These are phyloP conservation scores for Drosophila sp. DNA, from an alignment of 1,140 invertebrate genomes.

Conservation along the genomic window DNA sequence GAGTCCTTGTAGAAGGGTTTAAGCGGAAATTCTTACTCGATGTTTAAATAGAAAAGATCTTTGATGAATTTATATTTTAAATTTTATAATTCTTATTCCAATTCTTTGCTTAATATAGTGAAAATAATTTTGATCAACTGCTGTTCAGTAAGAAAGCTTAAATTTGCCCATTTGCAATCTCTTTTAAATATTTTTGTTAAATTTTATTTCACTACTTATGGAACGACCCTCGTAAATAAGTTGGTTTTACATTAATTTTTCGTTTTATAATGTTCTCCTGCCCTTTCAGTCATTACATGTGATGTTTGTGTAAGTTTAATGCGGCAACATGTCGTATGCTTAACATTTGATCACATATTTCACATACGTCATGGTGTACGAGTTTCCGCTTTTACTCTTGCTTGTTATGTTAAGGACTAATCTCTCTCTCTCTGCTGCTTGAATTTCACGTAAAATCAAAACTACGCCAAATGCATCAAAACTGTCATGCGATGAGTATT, in stretches of 20 bases:
- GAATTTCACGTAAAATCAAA: constrained; percentile 67
- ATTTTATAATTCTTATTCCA: too few relatives aligned
- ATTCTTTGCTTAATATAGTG: too few relatives aligned
- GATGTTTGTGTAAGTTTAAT: constrained; percentile 58
- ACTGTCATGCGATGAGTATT: constrained; percentile 48
- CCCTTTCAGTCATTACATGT: constrained; percentile 34
- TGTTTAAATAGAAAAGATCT: too few relatives aligned
- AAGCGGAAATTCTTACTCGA: too few relatives aligned
- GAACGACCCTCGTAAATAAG: neutral
- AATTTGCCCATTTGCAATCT: too few relatives aligned
- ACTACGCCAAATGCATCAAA: constrained; percentile 53
- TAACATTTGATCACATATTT: constrained; percentile 41
- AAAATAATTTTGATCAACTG: too few relatives aligned
- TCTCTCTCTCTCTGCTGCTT: constrained; percentile 43
- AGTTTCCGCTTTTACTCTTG: constrained; percentile 29
- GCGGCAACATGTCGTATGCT: constrained; percentile 54
- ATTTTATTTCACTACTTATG: neutral
- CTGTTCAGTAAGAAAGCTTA: too few relatives aligned
- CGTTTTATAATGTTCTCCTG: constrained; percentile 7
- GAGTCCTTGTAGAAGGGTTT: too few relatives aligned
- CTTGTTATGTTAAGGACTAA: constrained; percentile 44
- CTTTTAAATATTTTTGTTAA: neutral
- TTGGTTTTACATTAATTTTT: neutral
- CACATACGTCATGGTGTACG: constrained; percentile 43
- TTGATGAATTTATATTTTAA: too few relatives aligned